These are phyloP conservation scores for zebrafish (Danio rerio) DNA, from an alignment of 2,113 vertebrate species.

Conservation along the genomic window DNA sequence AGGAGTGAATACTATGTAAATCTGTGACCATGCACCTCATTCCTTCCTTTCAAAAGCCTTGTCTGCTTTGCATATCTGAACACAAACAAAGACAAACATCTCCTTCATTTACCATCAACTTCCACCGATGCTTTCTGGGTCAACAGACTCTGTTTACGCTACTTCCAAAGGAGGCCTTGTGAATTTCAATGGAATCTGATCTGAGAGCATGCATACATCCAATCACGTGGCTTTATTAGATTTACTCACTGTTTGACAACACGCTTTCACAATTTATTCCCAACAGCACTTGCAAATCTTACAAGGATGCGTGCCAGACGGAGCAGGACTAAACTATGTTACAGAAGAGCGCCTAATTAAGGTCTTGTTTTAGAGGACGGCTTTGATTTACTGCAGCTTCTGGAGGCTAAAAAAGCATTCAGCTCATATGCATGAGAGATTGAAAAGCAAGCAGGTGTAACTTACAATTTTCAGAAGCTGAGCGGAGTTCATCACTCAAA, in stretches of 20 bases:
- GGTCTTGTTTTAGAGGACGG: constrained; percentile 1
- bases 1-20: too few relatives aligned
- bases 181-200: constrained; percentile 34
- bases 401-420: background rate
- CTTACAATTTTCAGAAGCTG: constrained; percentile 7
- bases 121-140: constrained; percentile 23
- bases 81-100: constrained; percentile 37
- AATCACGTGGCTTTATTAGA: constrained; percentile 14
- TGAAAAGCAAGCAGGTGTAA: constrained; percentile 13
- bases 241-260: constrained; percentile 13
- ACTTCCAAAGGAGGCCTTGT: constrained; percentile 31
- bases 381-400: constrained; percentile 11
- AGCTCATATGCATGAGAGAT: background rate
- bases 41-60: constrained; percentile 21
- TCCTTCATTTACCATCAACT: constrained; percentile 25
- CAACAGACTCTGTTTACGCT: constrained; percentile 35
- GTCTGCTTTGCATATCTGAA: constrained; percentile 69
- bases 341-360: background rate
- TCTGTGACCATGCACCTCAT: background rate
- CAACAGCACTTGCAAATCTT: background rate
- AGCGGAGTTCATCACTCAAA: background rate
- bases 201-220: background rate
- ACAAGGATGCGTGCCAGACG: background rate
- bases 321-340: constrained; percentile 3
- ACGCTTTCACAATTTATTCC: constrained; percentile 14